Percentiles rank a stretch among this genome's conserved stretches.
phyloP scores from a whole-genome alignment of 2,113 vertebrate genomes.

The Pangasianodon gigas region DNA sequence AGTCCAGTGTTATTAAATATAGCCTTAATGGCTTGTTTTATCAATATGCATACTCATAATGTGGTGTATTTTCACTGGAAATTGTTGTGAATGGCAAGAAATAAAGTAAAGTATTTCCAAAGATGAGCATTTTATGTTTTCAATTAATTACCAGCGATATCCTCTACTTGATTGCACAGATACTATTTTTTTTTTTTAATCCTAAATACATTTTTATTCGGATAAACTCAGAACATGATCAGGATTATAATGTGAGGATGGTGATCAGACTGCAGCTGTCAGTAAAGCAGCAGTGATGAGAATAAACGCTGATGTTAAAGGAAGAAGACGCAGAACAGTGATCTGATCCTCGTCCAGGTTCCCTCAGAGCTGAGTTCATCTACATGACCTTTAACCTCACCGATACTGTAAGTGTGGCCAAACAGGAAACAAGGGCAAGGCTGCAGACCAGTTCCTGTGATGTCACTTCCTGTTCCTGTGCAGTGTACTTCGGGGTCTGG shows the following conservation, averaged over 20 bases:
- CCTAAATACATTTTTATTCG: not conserved
- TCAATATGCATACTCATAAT: too few relatives aligned
- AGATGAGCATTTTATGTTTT: too few relatives aligned
- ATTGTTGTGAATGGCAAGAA: too few relatives aligned
- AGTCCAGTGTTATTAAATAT: too few relatives aligned
- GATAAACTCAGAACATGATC: not conserved
- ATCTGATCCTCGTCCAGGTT: not conserved
- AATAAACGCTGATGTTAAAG: not conserved
- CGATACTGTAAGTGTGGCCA: not conserved
- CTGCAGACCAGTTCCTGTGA: not conserved
- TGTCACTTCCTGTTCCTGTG: slow-evolving; percentile 44
- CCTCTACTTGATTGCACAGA: too few relatives aligned
- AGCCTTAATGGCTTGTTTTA: too few relatives aligned
- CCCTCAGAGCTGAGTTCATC: not conserved
- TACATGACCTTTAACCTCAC: not conserved
- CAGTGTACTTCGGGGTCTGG: slow-evolving; percentile 76
- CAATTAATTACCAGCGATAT: too few relatives aligned
- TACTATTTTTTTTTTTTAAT: not conserved
- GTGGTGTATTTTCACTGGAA: too few relatives aligned
- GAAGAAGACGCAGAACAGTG: not conserved
- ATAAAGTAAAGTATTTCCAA: too few relatives aligned
- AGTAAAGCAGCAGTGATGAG: not conserved
- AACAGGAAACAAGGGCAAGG: not conserved
- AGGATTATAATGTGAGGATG: not conserved
- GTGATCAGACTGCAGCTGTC: not conserved